phyloP scores from a whole-genome alignment of 2,113 vertebrate species.

The Lota lota region DNA sequence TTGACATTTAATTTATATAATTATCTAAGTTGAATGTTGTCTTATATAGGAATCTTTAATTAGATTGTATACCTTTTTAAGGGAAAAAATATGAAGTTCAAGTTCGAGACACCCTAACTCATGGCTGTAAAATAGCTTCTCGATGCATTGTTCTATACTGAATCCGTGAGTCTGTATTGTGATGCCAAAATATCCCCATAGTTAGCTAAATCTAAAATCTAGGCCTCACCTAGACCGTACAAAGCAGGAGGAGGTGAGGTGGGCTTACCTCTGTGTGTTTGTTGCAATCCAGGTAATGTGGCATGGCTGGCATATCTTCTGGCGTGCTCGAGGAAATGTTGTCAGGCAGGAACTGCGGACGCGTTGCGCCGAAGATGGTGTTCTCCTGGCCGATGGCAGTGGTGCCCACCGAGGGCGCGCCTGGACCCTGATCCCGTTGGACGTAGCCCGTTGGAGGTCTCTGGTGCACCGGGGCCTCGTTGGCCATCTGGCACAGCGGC shows the following conservation, averaged over 20 bases:
- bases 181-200: background rate
- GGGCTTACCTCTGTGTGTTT: slow-evolving; percentile 40
- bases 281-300: slow-evolving; percentile 45
- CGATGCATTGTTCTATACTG: background rate
- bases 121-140: too few relatives aligned
- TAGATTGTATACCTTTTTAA: too few relatives aligned
- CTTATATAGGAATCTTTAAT: too few relatives aligned
- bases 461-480: background rate
- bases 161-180: background rate
- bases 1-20: too few relatives aligned
- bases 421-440: slow-evolving; percentile 31
- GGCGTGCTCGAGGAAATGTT: slow-evolving; percentile 13
- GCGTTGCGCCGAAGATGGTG: slow-evolving; percentile 6
- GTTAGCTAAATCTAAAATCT: too few relatives aligned
- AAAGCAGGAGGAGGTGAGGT: background rate
- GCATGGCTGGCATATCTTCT: slow-evolving; percentile 9
- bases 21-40: too few relatives aligned
- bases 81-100: too few relatives aligned
- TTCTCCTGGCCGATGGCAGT: slow-evolving; percentile 28
- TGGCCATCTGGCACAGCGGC: slow-evolving; percentile 13
- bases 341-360: background rate
- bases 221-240: background rate
- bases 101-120: too few relatives aligned
- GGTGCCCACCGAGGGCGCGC: background rate
- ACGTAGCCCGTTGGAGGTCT: slow-evolving; percentile 36